Base-by-base conservation (phyloP, 2,888 invertebrate genomes). In the Antheraea assamensis region DNA sequence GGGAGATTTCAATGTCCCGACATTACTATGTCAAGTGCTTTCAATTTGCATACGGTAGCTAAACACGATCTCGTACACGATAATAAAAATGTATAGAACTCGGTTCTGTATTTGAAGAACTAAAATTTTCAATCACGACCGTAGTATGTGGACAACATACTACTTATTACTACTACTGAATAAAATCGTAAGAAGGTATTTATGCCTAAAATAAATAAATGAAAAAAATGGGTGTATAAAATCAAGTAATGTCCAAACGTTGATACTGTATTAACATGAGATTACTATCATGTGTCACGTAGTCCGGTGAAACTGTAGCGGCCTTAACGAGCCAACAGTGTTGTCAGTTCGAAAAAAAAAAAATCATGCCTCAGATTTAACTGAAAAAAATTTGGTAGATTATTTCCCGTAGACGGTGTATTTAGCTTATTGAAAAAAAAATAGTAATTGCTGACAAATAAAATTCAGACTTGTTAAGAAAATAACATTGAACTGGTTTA, bases 1-100 rank as follows among this genome's bases (percentile, higher is more conserved):
- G 10, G 24, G 24, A 58, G 58, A 58, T n/a, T 58, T 58, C 10
- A 58, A 24, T 73, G 74, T 72, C 75, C 75, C 74, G 52, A 72
- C 72, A 76, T 74, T 74, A 75, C 68, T 77, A 75, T 71, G 72
- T 72, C 74, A 27, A 70, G 66, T 61, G 31, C 31, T 66, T 66
- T 66, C 66, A 66, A 66, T 66, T 66, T 66, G 31, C 66, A 66
- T 66, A 31, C 66, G 31, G 31, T 31, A 66, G 27, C 27, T 66
- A 31, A 66, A 66, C 31, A 66, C 66, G 66, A 66, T 31, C 66
- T 35, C n/a, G 31, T 31, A 66, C 27, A 66, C n/a, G 58, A 24
- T 58, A 24, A 58, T 58, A 58, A 58, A 58, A 58, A 58, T 58
- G 24, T 24, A 58, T 58, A 58, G 24, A 58, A 24, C n/a, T 24